These are phyloP conservation scores for Chalcosyrphus nemorum DNA, from an alignment of 2,888 invertebrate species.

Conservation along the genomic window DNA sequence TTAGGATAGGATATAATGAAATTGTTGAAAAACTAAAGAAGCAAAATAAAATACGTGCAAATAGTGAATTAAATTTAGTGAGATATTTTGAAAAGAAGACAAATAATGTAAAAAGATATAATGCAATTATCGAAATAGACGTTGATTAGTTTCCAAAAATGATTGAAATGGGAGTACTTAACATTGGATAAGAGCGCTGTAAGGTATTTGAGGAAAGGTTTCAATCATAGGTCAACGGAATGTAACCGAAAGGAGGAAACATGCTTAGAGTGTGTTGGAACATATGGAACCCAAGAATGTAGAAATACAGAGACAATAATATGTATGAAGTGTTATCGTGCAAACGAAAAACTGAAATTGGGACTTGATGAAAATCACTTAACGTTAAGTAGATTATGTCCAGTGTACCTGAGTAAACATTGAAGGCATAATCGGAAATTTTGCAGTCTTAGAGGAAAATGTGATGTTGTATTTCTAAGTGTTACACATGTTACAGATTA, in stretches of 20 bases:
- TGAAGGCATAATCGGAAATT: conserved; percentile 1
- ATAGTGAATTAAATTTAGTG: too few relatives aligned
- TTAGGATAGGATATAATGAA: too few relatives aligned
- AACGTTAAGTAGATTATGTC: neutral
- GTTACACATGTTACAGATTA: conserved; percentile 20
- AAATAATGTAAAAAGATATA: too few relatives aligned
- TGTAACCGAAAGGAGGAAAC: neutral
- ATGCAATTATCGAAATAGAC: too few relatives aligned
- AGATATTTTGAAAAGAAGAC: too few relatives aligned
- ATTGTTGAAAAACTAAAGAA: too few relatives aligned
- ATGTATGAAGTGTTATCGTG: neutral
- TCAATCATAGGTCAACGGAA: neutral
- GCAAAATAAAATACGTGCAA: too few relatives aligned
- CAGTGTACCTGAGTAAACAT: conserved; percentile 6
- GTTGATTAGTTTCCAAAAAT: too few relatives aligned
- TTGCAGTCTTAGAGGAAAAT: conserved; percentile 4
- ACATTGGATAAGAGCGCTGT: too few relatives aligned
- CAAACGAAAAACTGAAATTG: neutral
- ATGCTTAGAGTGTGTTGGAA: neutral
- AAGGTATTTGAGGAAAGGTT: too few relatives aligned
- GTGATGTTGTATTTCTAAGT: conserved; percentile 18
- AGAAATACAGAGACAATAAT: neutral
- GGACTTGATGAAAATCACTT: neutral
- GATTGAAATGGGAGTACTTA: too few relatives aligned
- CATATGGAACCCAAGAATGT: neutral